These are phyloP conservation scores for Lamellibrachia columna DNA, from an alignment of 2,888 invertebrate species.

Conservation along the genomic window DNA sequence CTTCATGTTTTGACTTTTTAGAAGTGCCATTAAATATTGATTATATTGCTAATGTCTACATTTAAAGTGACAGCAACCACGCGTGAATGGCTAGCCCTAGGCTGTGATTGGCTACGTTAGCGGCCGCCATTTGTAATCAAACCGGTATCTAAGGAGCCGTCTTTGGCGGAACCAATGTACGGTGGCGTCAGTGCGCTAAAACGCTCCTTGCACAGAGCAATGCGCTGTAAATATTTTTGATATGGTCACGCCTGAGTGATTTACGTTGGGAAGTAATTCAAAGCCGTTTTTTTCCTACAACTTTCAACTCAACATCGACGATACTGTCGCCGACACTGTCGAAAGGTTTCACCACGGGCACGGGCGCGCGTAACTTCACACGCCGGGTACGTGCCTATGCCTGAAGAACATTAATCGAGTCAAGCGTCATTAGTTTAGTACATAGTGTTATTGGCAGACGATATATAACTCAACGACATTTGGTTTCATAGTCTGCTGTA, in stretches of 20 bases:
- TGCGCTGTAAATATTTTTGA: background rate
- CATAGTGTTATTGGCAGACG: too few relatives aligned
- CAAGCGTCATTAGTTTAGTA: too few relatives aligned
- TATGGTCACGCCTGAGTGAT: background rate
- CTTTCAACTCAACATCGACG: background rate
- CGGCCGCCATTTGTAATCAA: constrained; percentile 16
- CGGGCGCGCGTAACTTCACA: too few relatives aligned
- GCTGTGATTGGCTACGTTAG: background rate
- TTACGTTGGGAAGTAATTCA: background rate
- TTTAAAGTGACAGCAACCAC: background rate
- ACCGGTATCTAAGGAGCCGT: background rate
- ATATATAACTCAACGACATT: too few relatives aligned
- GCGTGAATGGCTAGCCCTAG: background rate
- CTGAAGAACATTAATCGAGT: too few relatives aligned
- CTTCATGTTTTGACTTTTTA: too few relatives aligned
- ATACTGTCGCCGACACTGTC: background rate
- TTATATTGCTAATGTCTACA: background rate
- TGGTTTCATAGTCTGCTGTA: too few relatives aligned
- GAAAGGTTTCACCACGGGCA: too few relatives aligned
- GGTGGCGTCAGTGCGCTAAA: background rate
- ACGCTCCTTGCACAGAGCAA: background rate
- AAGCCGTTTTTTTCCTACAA: background rate
- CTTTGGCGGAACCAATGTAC: constrained; percentile 13
- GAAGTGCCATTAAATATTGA: background rate
- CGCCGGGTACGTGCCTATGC: too few relatives aligned